A percentile compares a stretch with the other conserved stretches of the same genome.
Evolutionary conservation across 2,113 vertebrate species (phyloP).

Genomic region (Diadophis punctatus): DNA sequence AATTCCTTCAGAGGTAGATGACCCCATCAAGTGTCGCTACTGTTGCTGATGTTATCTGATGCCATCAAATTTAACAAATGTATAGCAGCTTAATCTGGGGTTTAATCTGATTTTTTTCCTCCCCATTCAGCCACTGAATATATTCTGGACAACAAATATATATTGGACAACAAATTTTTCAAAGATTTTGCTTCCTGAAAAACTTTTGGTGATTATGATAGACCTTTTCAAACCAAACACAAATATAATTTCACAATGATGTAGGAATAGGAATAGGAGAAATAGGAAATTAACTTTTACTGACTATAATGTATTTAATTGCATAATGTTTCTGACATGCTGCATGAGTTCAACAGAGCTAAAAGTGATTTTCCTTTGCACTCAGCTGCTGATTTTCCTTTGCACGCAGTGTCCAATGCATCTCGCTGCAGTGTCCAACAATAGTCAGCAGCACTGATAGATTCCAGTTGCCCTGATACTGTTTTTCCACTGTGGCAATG

Average conservation of each 20-base stretch:
- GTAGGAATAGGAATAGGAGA: not conserved
- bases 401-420: not conserved
- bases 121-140: not conserved
- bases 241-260: not conserved
- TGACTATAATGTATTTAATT: not conserved
- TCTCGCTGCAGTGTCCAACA: not conserved
- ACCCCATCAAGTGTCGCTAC: not conserved
- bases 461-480: not conserved
- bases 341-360: not conserved
- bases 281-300: not conserved
- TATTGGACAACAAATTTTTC: not conserved
- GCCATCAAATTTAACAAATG: not conserved
- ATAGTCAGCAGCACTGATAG: not conserved
- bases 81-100: not conserved
- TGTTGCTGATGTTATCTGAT: not conserved
- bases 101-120: not conserved
- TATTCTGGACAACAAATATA: not conserved
- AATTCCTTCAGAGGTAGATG: not conserved
- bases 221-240: not conserved
- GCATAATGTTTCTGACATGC: not conserved
- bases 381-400: too few species aligned
- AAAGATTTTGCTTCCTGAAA: not conserved
- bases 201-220: not conserved
- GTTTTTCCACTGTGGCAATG: too few species aligned
- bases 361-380: not conserved